These are phyloP conservation scores for Muscicapa adusta DNA, from an alignment of 2,113 vertebrate species.

Conservation along the genomic window DNA sequence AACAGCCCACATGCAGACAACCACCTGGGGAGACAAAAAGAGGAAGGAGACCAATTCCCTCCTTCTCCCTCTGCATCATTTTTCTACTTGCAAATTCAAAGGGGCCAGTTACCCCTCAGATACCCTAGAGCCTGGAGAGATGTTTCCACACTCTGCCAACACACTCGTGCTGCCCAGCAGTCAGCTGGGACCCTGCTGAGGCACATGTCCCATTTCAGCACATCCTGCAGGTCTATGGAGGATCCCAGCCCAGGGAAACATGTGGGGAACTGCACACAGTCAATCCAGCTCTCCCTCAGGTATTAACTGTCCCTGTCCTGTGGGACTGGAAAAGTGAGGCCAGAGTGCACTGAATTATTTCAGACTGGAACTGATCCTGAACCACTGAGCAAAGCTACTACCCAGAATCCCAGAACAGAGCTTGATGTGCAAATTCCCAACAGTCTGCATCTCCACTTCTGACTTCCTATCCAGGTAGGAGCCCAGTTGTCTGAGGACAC, in stretches of 20 bases:
- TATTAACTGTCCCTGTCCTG: not conserved
- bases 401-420: not conserved
- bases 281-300: not conserved
- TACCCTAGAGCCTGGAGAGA: not conserved
- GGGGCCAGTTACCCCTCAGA: not conserved
- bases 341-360: not conserved
- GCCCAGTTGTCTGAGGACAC: not conserved
- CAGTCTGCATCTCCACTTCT: not conserved
- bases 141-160: not conserved
- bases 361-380: not conserved
- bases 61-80: not conserved
- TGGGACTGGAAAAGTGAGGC: not conserved
- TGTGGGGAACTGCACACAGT: rapidly evolving
- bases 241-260: not conserved
- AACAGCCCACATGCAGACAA: constrained; percentile 4
- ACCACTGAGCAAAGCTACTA: not conserved
- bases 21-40: not conserved
- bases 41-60: not conserved
- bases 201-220: not conserved
- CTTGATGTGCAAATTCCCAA: not conserved
- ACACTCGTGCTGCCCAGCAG: not conserved
- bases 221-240: not conserved
- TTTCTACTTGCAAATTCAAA: not conserved
- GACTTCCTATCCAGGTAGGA: not conserved
- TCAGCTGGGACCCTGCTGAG: not conserved